Base-by-base conservation (phyloP, 2,113 vertebrate genomes). In the Dasyurus viverrinus region DNA sequence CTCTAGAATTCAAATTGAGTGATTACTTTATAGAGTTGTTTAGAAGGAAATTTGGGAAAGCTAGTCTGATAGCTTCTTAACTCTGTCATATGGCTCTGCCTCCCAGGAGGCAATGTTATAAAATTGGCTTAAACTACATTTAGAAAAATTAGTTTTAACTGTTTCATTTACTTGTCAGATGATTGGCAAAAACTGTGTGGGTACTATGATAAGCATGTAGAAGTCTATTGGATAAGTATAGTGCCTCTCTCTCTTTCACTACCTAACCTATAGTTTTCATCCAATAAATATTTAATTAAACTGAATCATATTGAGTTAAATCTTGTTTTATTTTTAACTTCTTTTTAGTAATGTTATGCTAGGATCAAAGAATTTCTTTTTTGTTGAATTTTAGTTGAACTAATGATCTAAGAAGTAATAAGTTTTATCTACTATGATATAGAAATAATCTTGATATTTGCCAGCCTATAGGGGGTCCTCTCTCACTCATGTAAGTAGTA, bases 261-360 rank as follows among this genome's bases (percentile, higher is more conserved):
- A 10, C 8, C 11, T 55, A 89, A 22, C 0, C 4, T 68, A 36
- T 42, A 1, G 8, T 25, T 42, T 54, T 42, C 7, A 47, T 54
- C 90, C 92, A 94, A 9, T 48, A 54, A 24, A 52, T 89, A 50
- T 19, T 22, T 24, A 95, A 91, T 90, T 93, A 68, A 91, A 92
- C 48, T 92, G 14, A 89, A 53, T 68, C 54, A 47, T 89, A 30
- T 84, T 36, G 53, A 46, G 11, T n/a, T 42, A 22, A 42, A 42
- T 48, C 48, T 0, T 89, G 24, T 0, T 76, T 26, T 27, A 2
- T 27, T 89, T 27, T 46, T 91, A 54, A 89, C 6, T 76, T 3
- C 1, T 54, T 42, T 92, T 48, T 60, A 91, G 68, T 14, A n/a
- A 8, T 42, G 2, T 1, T 42, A 6, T 42, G 1, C 7, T 8